Base-by-base conservation (phyloP, 92 coral and sea anemone genomes). In the Paramuricea clavata region DNA sequence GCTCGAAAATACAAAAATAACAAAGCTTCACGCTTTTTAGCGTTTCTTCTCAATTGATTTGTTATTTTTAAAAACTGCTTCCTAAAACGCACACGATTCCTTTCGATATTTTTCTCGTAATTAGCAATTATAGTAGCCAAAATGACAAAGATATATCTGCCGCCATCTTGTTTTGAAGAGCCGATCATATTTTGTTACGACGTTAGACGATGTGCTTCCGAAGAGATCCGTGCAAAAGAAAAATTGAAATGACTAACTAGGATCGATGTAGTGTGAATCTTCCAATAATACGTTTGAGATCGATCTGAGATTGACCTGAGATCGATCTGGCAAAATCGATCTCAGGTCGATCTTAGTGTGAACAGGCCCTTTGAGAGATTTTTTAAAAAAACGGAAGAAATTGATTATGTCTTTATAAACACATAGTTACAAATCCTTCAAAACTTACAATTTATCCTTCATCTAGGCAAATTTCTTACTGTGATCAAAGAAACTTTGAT, bases 41-140 rank as follows among this genome's bases (percentile, higher is more conserved):
- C 69, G 33, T 83, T 49, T 82, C 75, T 68, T 77, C 87, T 75
- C 89, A 87, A 74, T 91, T 91, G 42, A 69, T 52, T 35, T 88
- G 81, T 39, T 87, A 86, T 87, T 78, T 91, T 59, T 33, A 61
- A 59, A 60, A 23, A 39, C 62, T 59, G 52, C 69, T 41, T 73
- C 16, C 75, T 22, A 52, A 81, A 33, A 62, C 74, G 56, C 56
- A 25, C 74, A 41, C 76, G 34, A 36, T 54, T 82, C 65, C 62
- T 82, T 68, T 76, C 44, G 64, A 82, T 49, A 74, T 67, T 47
- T 62, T 82, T 74, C 69, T 81, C 52, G 52, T 57, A 82, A 82
- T 68, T 82, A 65, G 74, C 35, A 62, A 81, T 30, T 60, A 82
- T 65, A 65, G 16, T 6, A 82, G 70, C 86, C 54, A 82, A 65